Conservation (phyloP, 1,140 invertebrate genomes). For the Druon quercuslanigerum region DNA sequence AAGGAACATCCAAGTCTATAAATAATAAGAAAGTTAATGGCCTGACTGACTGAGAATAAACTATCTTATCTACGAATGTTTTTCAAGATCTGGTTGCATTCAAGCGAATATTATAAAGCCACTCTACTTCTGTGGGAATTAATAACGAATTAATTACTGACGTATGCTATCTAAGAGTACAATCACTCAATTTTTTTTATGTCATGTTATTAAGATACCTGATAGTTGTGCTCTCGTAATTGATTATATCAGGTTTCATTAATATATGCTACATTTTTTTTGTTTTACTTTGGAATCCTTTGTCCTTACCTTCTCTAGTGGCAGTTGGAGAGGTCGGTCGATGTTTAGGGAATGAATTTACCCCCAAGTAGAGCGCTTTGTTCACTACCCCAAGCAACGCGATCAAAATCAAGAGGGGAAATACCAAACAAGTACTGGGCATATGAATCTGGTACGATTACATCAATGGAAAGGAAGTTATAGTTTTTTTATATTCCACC, state of each 20-base stretch:
- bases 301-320: background rate
- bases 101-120: background rate
- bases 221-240: background rate
- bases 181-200: background rate
- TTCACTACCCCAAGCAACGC: background rate
- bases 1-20: no score
- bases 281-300: background rate
- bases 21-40: background rate
- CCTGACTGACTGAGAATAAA: background rate
- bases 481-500: no score
- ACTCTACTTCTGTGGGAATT: background rate
- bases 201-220: background rate
- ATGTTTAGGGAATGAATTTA: slow-evolving; percentile 18
- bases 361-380: slow-evolving; percentile 1
- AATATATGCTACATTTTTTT: background rate
- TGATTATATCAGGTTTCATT: background rate
- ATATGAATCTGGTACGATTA: background rate
- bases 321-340: slow-evolving; percentile 6
- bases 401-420: slow-evolving; percentile 22
- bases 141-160: background rate
- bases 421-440: slow-evolving; percentile 15
- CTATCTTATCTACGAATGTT: background rate
- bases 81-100: background rate
- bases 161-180: background rate
- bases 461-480: background rate